These are phyloP conservation scores for Falco naumanni DNA, from an alignment of 2,797 vertebrate species.

Conservation along the genomic window DNA sequence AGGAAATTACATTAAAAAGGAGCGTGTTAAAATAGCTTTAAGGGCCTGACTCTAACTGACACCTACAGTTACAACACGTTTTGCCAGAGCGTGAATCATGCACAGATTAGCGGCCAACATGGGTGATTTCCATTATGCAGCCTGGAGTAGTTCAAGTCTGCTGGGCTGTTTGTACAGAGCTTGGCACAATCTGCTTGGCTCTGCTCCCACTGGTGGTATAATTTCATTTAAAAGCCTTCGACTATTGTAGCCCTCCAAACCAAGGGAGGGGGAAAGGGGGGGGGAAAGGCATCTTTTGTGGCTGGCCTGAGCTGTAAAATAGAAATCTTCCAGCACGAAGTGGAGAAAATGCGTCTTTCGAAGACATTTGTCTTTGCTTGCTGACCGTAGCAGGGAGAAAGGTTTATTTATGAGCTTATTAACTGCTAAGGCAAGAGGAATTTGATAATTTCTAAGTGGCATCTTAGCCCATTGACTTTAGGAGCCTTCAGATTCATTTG, in stretches of 20 bases:
- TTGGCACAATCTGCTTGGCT: not conserved
- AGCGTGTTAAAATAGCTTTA: not conserved
- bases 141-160: not conserved
- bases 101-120: not conserved
- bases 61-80: not conserved
- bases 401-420: not conserved
- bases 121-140: slow-evolving; percentile 44
- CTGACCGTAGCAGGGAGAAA: not conserved
- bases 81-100: slow-evolving; percentile 65
- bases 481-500: not conserved
- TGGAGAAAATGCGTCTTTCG: not conserved
- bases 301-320: fast-evolving
- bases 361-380: not conserved
- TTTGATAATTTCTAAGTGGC: not conserved
- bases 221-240: not conserved
- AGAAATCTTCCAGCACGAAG: not conserved
- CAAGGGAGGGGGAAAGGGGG: fast-evolving
- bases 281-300: not conserved
- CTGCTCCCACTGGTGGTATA: not conserved
- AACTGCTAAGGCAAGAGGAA: not conserved
- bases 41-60: slow-evolving; percentile 3
- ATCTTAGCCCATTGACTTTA: not conserved
- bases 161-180: not conserved
- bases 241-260: not conserved
- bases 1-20: not conserved